phyloP scores from a whole-genome alignment of 2,113 vertebrate species.

The Tringa solitaria region DNA sequence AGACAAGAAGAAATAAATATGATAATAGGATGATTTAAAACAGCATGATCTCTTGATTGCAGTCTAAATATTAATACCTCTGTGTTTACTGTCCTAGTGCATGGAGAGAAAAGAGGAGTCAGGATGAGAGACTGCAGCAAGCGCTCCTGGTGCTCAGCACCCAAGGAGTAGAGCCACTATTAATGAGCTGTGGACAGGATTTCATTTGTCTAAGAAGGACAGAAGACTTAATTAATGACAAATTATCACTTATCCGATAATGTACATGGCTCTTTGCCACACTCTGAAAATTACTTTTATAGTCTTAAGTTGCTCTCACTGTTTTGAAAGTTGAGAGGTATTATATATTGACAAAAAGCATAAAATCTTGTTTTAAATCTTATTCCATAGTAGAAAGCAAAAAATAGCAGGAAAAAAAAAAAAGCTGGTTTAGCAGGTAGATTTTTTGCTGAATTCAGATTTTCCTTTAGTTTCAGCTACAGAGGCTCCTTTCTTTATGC shows the following conservation, averaged over 20 bases:
- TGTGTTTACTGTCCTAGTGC: neutral
- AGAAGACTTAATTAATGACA: neutral
- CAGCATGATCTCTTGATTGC: slow-evolving; percentile 32
- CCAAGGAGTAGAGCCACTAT: neutral
- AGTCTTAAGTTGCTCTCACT: neutral
- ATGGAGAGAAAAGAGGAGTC: neutral
- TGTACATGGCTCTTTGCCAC: neutral
- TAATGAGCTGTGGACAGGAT: neutral
- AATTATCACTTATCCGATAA: neutral
- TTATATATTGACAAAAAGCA: neutral
- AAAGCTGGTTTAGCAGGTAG: neutral
- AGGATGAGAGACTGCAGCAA: neutral
- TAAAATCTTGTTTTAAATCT: neutral
- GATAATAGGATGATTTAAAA: slow-evolving; percentile 43
- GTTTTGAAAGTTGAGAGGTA: neutral
- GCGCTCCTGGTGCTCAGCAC: neutral
- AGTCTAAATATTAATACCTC: slow-evolving; percentile 20
- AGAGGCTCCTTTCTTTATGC: neutral
- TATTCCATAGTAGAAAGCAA: neutral
- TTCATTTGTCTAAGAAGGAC: neutral
- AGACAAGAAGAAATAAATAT: slow-evolving; percentile 27
- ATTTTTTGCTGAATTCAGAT: neutral
- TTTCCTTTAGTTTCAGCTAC: neutral
- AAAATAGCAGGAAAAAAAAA: neutral
- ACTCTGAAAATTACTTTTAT: neutral